These are phyloP conservation scores for Drosophila arizonae DNA, from an alignment of 1,140 invertebrate species.

Conservation along the genomic window DNA sequence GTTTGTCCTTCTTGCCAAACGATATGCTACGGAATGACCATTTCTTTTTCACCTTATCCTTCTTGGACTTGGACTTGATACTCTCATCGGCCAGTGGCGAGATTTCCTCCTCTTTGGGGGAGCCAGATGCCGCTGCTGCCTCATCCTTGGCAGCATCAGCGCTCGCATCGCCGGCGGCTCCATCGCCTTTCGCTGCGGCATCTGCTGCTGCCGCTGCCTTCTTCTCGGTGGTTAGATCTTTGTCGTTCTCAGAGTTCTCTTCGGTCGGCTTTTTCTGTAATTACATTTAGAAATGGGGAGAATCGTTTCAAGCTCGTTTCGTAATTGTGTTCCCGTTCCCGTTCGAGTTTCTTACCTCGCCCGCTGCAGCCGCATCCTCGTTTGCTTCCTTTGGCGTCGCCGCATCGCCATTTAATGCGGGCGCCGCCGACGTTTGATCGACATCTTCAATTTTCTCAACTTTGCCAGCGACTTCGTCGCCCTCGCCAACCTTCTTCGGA, in stretches of 20 bases:
- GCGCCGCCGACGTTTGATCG: constrained; percentile 84
- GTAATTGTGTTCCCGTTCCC: background rate
- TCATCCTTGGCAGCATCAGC: constrained; percentile 81
- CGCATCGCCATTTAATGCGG: constrained; percentile 86
- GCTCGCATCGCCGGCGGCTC: constrained; percentile 73
- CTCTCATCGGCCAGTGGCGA: constrained; percentile 85
- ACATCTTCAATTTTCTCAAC: constrained; percentile 90
- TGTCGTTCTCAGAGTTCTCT: constrained; percentile 86
- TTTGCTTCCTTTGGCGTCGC: constrained; percentile 86
- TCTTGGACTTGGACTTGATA: constrained; percentile 88
- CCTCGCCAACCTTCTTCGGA: constrained; percentile 88
- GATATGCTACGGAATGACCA: constrained; percentile 93
- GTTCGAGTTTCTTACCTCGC: constrained; percentile 53
- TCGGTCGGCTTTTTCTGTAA: constrained; percentile 86
- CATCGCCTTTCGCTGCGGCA: constrained; percentile 54
- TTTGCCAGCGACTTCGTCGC: constrained; percentile 87
- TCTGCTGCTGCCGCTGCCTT: constrained; percentile 46
- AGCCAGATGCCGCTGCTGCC: constrained; percentile 40
- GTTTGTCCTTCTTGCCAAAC: constrained; percentile 93
- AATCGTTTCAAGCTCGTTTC: background rate
- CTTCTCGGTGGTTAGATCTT: constrained; percentile 87
- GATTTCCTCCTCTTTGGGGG: constrained; percentile 83
- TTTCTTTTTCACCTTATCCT: constrained; percentile 93
- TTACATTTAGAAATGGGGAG: background rate
- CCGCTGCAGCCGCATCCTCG: constrained; percentile 49